These are phyloP conservation scores for Drosophila ezoana DNA, from an alignment of 2,888 invertebrate species.

Conservation along the genomic window DNA sequence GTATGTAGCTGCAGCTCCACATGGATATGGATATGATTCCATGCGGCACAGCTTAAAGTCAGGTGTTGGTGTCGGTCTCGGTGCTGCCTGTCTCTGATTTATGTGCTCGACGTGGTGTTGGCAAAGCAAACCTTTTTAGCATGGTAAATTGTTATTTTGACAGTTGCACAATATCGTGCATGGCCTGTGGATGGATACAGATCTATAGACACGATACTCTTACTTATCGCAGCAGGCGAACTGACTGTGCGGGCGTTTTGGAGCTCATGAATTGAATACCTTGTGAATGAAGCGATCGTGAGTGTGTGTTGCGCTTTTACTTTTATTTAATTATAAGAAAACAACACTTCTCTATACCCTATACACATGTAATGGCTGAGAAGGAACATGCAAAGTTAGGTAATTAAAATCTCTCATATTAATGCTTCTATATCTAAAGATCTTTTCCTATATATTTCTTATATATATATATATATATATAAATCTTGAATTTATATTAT, in stretches of 20 bases:
- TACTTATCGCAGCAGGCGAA: conserved; percentile 26
- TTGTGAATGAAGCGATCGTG: conserved; percentile 71
- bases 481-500: background rate
- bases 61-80: conserved; percentile 35
- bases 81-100: conserved; percentile 54
- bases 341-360: conserved; percentile 28
- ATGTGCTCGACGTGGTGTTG: conserved; percentile 47
- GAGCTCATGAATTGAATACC: conserved; percentile 65
- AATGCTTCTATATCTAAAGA: background rate
- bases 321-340: conserved; percentile 53
- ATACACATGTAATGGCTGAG: background rate
- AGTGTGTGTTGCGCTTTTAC: conserved; percentile 66
- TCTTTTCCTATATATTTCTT: background rate
- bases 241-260: conserved; percentile 64
- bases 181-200: conserved; percentile 60
- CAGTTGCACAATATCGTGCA: conserved; percentile 79
- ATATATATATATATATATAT: too few relatives aligned
- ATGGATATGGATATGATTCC: conserved; percentile 27
- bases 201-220: conserved; percentile 67
- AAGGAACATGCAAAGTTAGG: background rate
- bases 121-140: conserved; percentile 54
- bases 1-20: conserved; percentile 4
- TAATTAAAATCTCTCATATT: too few relatives aligned
- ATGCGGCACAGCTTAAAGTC: conserved; percentile 28
- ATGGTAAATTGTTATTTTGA: conserved; percentile 76